These are phyloP conservation scores for Ptyas mucosa DNA, from an alignment of 2,113 vertebrate species.

Conservation along the genomic window DNA sequence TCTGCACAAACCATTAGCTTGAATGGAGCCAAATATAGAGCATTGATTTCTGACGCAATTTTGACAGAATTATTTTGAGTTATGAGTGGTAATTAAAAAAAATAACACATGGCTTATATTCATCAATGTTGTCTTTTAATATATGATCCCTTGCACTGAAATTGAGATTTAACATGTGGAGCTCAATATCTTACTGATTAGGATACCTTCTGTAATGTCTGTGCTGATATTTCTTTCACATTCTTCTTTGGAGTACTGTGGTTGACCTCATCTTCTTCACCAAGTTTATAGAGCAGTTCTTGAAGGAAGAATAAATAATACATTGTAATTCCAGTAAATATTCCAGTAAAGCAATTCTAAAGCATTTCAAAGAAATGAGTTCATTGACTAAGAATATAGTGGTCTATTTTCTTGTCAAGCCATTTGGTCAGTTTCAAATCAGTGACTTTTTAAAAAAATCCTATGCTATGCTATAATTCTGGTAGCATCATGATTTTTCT, in stretches of 20 bases:
- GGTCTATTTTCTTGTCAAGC: slow-evolving; percentile 69
- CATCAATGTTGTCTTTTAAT: slow-evolving; percentile 20
- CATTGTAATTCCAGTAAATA: slow-evolving; percentile 62
- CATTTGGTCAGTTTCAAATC: slow-evolving; percentile 63
- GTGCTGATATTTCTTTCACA: slow-evolving; percentile 69
- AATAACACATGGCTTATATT: slow-evolving; percentile 53
- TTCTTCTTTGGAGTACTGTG: slow-evolving; percentile 76
- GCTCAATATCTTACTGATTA: slow-evolving; percentile 61
- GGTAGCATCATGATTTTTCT: slow-evolving; percentile 52
- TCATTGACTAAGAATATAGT: slow-evolving; percentile 74
- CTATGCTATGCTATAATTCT: slow-evolving; percentile 66
- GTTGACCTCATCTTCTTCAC: slow-evolving; percentile 72
- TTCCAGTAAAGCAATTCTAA: slow-evolving; percentile 62
- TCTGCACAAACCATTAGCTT: not conserved
- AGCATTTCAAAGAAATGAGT: slow-evolving; percentile 62
- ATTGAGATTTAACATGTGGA: slow-evolving; percentile 59
- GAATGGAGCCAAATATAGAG: not conserved
- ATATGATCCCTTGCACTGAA: slow-evolving; percentile 54
- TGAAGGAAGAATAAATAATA: slow-evolving; percentile 72
- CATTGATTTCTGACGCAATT: slow-evolving; percentile 54
- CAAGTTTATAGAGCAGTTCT: slow-evolving; percentile 76
- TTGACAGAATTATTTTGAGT: slow-evolving; percentile 56
- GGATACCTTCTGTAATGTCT: slow-evolving; percentile 84
- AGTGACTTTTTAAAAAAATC: slow-evolving; percentile 65
- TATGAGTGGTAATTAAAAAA: slow-evolving; percentile 57